Evolutionary conservation across 2,113 vertebrate species (phyloP), one percentile per base, ranked within the genome.

Genomic region (Cochlearius cochlearius): DNA sequence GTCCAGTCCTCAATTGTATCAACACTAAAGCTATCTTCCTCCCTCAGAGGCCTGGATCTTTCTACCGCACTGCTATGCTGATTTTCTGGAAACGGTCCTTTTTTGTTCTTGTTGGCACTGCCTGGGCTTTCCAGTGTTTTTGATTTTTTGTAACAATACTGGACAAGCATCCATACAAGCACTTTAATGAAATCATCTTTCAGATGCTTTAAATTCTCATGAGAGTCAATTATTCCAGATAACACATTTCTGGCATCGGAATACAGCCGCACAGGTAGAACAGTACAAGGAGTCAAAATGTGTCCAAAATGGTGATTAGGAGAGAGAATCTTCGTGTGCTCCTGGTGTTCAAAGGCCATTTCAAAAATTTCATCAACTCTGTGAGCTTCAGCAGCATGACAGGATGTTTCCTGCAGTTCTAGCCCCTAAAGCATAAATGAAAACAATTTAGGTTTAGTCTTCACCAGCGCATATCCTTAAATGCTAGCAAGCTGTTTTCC

Each of bases 321-420:
- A 47, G 98, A 98, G 71, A 98, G 97, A 64, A 98, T 90, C 86
- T 98, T 98, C 3, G 97, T 77, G 52, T 90, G 93, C 82, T 99
- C 99, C 16, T 99, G 98, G 16, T 98, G 98, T 89, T 99, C 98
- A 50, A 99, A 99, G 22, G 99, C 99, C 63, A 96, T 98, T 96
- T 99, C 99, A 83, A 99, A 99, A 68, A 99, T 98, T 97, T 99
- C 99, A 76, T 99, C 99, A 69, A 99, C 99, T 93, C 98, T 98
- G 81, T 98, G 98, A 47, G 99, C 99, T 98, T 99, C 99, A 88
- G 99, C 99, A 17, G 99, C 99, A 93, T 99, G 99, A 94, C 99
- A 99, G 21, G 99, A 99, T 5, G 99, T 99, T 97, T 99, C 99
- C 97, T 99, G 99, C 69, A 99, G 97, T 98, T 99, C 99, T 85